Conservation (phyloP, 2,113 vertebrate species). For the Mirza zaza region DNA sequence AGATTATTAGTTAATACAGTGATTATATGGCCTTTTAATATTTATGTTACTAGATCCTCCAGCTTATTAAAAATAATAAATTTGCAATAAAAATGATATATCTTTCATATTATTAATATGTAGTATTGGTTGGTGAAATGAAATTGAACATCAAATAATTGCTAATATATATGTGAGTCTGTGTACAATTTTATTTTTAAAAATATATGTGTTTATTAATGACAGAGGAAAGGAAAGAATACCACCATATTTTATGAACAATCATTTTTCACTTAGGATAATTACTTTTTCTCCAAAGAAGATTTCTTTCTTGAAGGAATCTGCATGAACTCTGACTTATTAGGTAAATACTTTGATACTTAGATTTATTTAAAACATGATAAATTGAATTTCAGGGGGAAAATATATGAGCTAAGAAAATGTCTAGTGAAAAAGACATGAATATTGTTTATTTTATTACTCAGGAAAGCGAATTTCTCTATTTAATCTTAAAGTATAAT, state of each 20-base stretch:
- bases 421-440: background rate
- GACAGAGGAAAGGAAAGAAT: background rate
- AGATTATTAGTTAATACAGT: background rate
- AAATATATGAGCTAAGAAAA: background rate
- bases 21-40: background rate
- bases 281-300: background rate
- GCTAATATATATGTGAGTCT: background rate
- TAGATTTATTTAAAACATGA: background rate
- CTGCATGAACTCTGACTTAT: background rate
- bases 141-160: background rate
- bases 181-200: background rate
- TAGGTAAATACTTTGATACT: background rate
- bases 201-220: background rate
- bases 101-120: background rate
- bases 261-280: background rate
- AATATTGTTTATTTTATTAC: background rate
- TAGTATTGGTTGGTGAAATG: background rate
- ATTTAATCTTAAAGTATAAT: background rate
- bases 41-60: background rate
- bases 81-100: constrained; percentile 6
- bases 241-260: background rate
- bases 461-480: background rate
- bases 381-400: background rate
- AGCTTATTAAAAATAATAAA: background rate
- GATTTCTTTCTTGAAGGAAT: background rate